A percentile compares a stretch with the other conserved stretches of the same genome.
These are phyloP conservation scores for Maniola hyperantus DNA, from an alignment of 2,888 invertebrate species.

Conservation along the genomic window DNA sequence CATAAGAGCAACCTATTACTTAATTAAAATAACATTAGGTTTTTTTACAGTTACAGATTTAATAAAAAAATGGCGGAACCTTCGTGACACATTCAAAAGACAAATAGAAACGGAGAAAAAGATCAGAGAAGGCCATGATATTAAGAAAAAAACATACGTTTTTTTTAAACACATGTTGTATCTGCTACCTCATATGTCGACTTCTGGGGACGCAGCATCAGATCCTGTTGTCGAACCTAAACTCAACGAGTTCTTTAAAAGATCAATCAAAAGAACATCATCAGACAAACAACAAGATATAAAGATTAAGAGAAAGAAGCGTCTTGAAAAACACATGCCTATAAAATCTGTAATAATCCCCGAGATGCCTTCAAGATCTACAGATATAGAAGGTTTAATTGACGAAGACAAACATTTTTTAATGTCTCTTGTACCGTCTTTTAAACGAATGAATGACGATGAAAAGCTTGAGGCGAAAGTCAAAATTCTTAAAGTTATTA, in stretches of 20 bases:
- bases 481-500: constrained; percentile 55
- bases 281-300: background rate
- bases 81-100: constrained; percentile 54
- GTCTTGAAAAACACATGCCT: background rate
- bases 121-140: constrained; percentile 42
- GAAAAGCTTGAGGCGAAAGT: constrained; percentile 55
- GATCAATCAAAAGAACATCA: constrained; percentile 16
- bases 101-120: constrained; percentile 48
- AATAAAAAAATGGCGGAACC: constrained; percentile 55
- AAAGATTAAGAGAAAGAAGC: constrained; percentile 10
- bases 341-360: constrained; percentile 11
- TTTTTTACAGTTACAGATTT: constrained; percentile 47
- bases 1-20: background rate
- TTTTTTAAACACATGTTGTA: constrained; percentile 57
- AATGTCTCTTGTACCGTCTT: constrained; percentile 54
- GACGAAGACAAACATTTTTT: constrained; percentile 57
- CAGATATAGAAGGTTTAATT: constrained; percentile 30
- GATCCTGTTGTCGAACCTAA: constrained; percentile 32
- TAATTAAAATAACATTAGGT: background rate
- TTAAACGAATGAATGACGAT: constrained; percentile 52
- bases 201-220: constrained; percentile 23
- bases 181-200: constrained; percentile 48
- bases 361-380: background rate
- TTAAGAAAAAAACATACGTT: constrained; percentile 51
- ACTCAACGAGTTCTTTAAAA: constrained; percentile 37